Evolutionary conservation across 2,113 vertebrate species (phyloP).

Genomic region (Ctenomys sociabilis): DNA sequence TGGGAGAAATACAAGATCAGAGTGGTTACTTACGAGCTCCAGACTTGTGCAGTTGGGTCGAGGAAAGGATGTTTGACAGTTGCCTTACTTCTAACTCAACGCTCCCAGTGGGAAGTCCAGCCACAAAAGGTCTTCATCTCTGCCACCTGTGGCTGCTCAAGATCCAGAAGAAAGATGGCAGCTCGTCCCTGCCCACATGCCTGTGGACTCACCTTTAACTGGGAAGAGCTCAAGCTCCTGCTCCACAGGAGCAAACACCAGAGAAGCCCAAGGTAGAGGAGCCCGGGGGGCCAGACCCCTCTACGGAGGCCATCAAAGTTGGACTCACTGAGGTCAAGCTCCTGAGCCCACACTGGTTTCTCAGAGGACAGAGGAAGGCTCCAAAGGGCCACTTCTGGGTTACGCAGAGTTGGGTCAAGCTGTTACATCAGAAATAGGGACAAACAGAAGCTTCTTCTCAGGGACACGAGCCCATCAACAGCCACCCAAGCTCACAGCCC

Average conservation of each 20-base stretch:
- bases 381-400: background rate
- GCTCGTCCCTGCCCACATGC: background rate
- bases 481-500: background rate
- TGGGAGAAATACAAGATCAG: conserved; percentile 80
- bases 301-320: background rate
- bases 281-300: background rate
- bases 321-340: background rate
- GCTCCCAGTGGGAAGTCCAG: background rate
- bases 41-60: background rate
- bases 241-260: background rate
- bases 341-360: background rate
- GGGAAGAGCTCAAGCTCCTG: background rate
- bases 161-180: background rate
- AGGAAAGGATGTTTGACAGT: background rate
- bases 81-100: background rate
- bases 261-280: background rate
- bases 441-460: background rate
- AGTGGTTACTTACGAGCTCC: conserved; percentile 89
- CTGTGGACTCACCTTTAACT: background rate
- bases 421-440: background rate
- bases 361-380: background rate
- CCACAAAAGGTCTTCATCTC: background rate
- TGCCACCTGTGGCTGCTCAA: background rate
- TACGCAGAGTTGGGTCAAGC: background rate
- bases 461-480: background rate